Base-by-base conservation (phyloP, 2,888 invertebrate genomes). In the Eupithecia vulgata region DNA sequence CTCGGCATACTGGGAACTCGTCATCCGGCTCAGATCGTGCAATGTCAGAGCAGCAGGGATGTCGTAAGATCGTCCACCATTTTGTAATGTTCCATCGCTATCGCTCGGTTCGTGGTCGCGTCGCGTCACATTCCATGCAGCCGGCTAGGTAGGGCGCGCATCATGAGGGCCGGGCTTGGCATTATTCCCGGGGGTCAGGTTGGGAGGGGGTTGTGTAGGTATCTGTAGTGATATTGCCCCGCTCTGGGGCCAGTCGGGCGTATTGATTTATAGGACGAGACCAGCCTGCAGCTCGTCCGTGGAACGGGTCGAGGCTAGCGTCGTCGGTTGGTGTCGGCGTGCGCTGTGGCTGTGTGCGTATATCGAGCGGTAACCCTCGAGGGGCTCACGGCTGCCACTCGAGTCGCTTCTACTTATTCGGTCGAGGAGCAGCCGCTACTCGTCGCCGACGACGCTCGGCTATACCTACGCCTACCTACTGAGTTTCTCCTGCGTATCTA, bases 21-120 rank as follows among this genome's bases (percentile, higher is more conserved):
- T 93, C 94, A 93, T 93, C 94, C 91, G 91, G 88, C 91, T 92
- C 88, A 89, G 89, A 91, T 91, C 89, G 92, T 87, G 88, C 92
- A 89, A 91, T 93, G 95, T 90, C 91, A 90, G 90, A 89, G 88
- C 90, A 93, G 91, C 91, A 91, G 91, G 95, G 94, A 94, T 92
- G 95, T 95, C 95, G 95, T 95, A 95, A 95, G 95, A 95, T 93
- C 90, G 93, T 94, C 94, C 93, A 93, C 94, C 95, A 94, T 94
- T 94, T 95, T 94, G 94, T 93, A 93, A 93, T 90, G 93, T 89
- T 91, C 93, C 90, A 90, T 90, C 87, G 94, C 90, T 93, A 92
- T 93, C 94, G 92, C 85, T 90, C 91, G 93, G 87, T 75, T 91
- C 91, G 93, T 89, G 90, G 91, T 89, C 91, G 92, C 91, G 91